Conservation (phyloP, 2,888 invertebrate genomes). For the Cantharis flavilabris region DNA sequence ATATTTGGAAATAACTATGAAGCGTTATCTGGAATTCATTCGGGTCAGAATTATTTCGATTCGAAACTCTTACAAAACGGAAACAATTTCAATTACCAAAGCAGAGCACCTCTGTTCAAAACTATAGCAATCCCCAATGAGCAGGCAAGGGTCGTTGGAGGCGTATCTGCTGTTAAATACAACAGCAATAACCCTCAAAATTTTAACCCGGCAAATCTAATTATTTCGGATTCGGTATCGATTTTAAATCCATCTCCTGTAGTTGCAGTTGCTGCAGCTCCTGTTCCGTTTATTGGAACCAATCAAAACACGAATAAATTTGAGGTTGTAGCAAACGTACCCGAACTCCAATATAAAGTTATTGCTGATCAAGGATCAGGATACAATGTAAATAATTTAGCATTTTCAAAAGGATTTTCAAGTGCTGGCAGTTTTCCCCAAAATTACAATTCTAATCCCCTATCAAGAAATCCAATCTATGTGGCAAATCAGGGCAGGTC, state of each 20-base stretch:
- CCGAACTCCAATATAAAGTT: conserved; percentile 48
- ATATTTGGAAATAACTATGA: not conserved
- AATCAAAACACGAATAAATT: conserved; percentile 38
- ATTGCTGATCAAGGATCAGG: not conserved
- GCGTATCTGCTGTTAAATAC: not conserved
- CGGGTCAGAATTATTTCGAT: not conserved
- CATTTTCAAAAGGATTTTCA: not conserved
- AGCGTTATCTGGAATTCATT: no score
- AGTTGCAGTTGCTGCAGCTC: conserved; percentile 44
- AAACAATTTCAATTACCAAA: not conserved
- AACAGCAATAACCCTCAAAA: not conserved
- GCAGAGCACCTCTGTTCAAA: not conserved
- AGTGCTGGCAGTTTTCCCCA: not conserved
- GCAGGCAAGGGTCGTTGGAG: not conserved
- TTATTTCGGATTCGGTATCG: conserved; percentile 23
- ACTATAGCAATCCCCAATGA: not conserved
- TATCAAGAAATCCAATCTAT: not conserved
- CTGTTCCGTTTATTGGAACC: conserved; percentile 41
- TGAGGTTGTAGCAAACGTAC: conserved; percentile 50
- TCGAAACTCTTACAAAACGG: not conserved
- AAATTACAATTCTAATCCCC: not conserved
- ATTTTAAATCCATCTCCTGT: conserved; percentile 29
- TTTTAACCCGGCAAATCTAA: not conserved
- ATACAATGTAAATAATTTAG: not conserved
- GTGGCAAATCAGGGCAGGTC: not conserved